These are phyloP conservation scores for Heteronetta atricapilla DNA, from an alignment of 2,113 vertebrate species.

Conservation along the genomic window DNA sequence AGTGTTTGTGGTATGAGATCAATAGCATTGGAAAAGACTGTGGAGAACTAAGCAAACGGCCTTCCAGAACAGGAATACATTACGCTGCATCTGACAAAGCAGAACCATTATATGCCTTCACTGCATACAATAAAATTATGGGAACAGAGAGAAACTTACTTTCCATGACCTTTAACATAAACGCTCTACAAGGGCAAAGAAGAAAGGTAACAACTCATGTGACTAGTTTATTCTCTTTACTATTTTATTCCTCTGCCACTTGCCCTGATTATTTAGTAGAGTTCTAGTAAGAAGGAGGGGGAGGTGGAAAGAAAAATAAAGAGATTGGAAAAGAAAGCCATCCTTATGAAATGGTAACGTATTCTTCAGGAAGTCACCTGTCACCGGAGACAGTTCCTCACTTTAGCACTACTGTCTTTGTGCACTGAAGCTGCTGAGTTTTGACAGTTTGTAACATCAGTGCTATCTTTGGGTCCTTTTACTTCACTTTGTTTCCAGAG, in stretches of 20 bases:
- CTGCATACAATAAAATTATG: neutral
- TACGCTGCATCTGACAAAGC: neutral
- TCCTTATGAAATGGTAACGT: neutral
- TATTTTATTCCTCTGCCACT: neutral
- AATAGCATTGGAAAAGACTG: neutral
- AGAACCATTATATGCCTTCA: neutral
- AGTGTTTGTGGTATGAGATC: neutral
- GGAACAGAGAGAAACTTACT: neutral
- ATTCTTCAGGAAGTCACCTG: neutral
- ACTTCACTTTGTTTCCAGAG: neutral
- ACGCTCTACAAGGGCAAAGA: neutral
- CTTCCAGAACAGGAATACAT: neutral
- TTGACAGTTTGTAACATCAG: neutral
- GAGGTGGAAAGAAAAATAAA: neutral
- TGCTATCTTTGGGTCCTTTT: neutral
- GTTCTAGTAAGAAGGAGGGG: neutral
- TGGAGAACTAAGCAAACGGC: neutral
- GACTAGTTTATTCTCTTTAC: neutral
- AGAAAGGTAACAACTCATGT: neutral
- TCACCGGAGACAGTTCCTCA: slow-evolving; percentile 5
- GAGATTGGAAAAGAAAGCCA: neutral
- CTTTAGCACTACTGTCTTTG: neutral
- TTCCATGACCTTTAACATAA: neutral
- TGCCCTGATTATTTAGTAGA: neutral
- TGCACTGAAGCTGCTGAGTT: neutral